Conservation (phyloP, 2,888 invertebrate genomes). For the Colostygia pectinataria region DNA sequence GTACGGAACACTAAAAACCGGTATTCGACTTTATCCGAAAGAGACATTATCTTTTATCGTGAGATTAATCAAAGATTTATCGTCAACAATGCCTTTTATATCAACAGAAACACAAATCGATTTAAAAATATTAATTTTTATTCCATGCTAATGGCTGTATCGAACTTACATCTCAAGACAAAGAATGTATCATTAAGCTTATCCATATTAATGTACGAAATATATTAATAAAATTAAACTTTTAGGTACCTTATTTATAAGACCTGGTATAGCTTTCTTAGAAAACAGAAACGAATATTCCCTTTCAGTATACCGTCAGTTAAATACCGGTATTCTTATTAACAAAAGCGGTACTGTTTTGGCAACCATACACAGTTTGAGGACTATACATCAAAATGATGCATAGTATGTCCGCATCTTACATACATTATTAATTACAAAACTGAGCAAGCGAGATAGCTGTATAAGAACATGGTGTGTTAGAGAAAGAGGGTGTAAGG, state of each 20-base stretch:
- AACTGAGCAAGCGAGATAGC: constrained; percentile 50
- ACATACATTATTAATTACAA: constrained; percentile 76
- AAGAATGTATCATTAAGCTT: constrained; percentile 45
- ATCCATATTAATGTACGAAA: constrained; percentile 40
- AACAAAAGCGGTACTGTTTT: constrained; percentile 39
- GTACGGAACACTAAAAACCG: constrained; percentile 3
- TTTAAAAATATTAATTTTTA: constrained; percentile 39
- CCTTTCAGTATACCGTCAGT: too few relatives aligned
- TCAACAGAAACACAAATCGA: constrained; percentile 7
- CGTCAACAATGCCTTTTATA: constrained; percentile 19
- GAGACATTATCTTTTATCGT: constrained; percentile 25
- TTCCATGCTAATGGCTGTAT: constrained; percentile 42
- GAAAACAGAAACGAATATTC: not conserved
- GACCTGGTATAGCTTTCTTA: not conserved
- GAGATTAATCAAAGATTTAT: constrained; percentile 24
- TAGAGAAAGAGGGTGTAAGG: constrained; percentile 41
- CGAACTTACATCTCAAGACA: constrained; percentile 11
- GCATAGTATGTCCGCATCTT: constrained; percentile 63
- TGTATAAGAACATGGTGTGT: constrained; percentile 18
- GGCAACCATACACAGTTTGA: constrained; percentile 54
- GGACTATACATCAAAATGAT: constrained; percentile 65
- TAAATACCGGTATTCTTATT: not conserved
- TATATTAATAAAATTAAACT: constrained; percentile 38
- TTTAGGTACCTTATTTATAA: constrained; percentile 3
- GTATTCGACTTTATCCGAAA: constrained; percentile 5